phyloP scores from a whole-genome alignment of 2,113 vertebrate genomes.

The Hippocampus guttulatus region DNA sequence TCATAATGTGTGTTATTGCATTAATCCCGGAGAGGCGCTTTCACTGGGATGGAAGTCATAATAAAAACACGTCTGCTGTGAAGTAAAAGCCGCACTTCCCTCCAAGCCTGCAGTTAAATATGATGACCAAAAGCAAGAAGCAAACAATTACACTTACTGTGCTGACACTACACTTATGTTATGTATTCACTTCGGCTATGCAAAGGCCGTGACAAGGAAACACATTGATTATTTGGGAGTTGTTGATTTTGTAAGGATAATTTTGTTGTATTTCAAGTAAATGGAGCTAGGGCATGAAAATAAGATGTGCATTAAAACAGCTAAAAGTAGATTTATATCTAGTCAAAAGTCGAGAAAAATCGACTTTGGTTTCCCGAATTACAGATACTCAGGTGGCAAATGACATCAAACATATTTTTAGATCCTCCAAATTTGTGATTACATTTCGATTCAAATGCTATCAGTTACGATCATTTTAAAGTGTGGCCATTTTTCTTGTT shows the following conservation, averaged over 20 bases:
- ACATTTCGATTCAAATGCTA: too few relatives aligned
- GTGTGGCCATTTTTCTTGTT: too few relatives aligned
- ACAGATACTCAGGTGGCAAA: neutral
- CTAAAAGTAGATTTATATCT: neutral
- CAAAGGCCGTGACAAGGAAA: neutral
- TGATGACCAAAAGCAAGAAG: neutral
- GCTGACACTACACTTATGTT: neutral
- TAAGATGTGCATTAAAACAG: neutral
- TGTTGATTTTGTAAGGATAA: neutral
- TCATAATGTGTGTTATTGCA: constrained; percentile 9
- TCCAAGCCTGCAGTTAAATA: neutral
- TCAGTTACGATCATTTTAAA: too few relatives aligned
- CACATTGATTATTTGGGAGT: neutral
- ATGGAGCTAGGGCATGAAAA: neutral
- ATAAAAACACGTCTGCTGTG: neutral
- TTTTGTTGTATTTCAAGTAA: neutral
- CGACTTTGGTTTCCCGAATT: neutral
- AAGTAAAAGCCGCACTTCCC: constrained; percentile 17
- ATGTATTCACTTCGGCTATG: neutral
- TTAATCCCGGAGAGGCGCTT: neutral
- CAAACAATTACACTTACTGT: neutral
- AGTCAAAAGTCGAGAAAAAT: too few relatives aligned
- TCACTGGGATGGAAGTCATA: neutral
- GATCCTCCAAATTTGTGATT: neutral
- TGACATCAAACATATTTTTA: neutral